phyloP scores from a whole-genome alignment of 2,888 invertebrate genomes.

The Drosophila multiciliata region DNA sequence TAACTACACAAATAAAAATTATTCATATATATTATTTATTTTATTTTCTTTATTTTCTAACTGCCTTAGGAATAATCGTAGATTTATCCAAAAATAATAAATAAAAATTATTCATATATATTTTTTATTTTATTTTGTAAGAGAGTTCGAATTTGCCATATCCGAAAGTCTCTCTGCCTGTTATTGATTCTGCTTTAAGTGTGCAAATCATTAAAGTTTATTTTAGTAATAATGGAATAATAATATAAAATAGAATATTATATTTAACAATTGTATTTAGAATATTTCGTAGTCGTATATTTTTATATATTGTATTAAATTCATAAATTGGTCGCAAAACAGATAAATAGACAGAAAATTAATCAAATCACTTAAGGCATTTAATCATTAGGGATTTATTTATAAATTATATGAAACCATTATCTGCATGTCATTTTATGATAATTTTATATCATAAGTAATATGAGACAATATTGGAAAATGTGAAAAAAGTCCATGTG shows the following conservation, averaged over 20 bases:
- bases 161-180: no score
- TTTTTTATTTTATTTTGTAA: no score
- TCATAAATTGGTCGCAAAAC: neutral
- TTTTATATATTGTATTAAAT: conserved; percentile 12
- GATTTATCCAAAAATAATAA: no score
- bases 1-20: no score
- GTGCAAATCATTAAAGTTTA: no score
- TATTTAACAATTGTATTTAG: neutral
- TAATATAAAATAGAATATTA: neutral
- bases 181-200: no score
- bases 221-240: no score
- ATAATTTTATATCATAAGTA: neutral
- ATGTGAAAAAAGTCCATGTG: neutral
- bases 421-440: neutral
- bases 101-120: no score
- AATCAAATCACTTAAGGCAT: neutral
- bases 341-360: neutral
- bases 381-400: neutral
- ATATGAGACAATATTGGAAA: neutral
- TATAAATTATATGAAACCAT: neutral
- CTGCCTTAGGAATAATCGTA: no score
- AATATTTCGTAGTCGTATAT: neutral
- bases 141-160: no score
- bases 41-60: no score
- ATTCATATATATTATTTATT: no score